Evolutionary conservation across 2,113 vertebrate genomes (phyloP).

Genomic region (Hyaena hyaena): DNA sequence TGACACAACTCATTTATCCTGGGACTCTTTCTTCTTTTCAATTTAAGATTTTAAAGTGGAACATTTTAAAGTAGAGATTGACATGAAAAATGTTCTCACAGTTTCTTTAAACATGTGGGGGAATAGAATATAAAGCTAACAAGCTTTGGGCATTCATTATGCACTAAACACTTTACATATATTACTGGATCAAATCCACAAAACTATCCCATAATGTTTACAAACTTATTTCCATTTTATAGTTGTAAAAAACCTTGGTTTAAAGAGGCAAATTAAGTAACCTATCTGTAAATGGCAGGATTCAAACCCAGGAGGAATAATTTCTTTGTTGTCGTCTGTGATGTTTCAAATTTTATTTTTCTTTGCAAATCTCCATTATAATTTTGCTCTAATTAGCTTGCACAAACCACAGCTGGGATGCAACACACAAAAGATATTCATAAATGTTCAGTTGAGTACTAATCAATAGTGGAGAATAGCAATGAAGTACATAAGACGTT

Average conservation of each 20-base stretch:
- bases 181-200: background rate
- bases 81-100: constrained; percentile 45
- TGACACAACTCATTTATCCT: constrained; percentile 60
- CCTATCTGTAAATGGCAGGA: background rate
- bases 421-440: background rate
- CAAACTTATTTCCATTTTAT: background rate
- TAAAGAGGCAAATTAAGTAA: background rate
- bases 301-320: background rate
- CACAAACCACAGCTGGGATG: background rate
- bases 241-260: background rate
- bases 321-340: background rate
- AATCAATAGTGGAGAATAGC: background rate
- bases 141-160: constrained; percentile 7
- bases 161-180: background rate
- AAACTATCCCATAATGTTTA: background rate
- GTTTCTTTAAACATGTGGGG: background rate
- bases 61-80: constrained; percentile 53
- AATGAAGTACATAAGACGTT: background rate
- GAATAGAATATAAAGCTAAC: background rate
- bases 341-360: background rate
- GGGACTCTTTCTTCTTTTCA: constrained; percentile 26
- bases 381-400: background rate
- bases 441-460: background rate
- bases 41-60: constrained; percentile 55
- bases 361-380: background rate